Base-by-base conservation (phyloP, 2,113 vertebrate species). In the Gracilinanus agilis region DNA sequence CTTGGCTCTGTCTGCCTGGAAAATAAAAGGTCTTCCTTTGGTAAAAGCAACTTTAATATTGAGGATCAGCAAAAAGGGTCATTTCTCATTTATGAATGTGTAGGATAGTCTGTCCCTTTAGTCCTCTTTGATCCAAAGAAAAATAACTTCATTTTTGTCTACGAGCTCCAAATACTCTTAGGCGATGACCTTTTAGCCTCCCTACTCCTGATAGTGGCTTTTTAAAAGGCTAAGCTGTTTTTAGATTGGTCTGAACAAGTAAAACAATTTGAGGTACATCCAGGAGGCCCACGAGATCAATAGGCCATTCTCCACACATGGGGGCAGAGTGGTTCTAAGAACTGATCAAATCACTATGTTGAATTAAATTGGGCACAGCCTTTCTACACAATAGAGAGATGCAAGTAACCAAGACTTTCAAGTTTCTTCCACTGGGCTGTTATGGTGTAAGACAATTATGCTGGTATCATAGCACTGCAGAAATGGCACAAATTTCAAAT, bases 21-120 rank as follows among this genome's bases (percentile, higher is more conserved):
- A 97, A 97, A 97, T 96, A 96, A 97, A 96, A 96, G 94, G 75
- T 97, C 94, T 96, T 97, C 94, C 90, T 97, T 95, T 96, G 55
- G 95, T 94, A 97, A 83, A 96, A 96, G 90, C 90, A 90, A 95
- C 96, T 97, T 98, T 98, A 97, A 97, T 97, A 98, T 97, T 95
- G 97, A 91, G 96, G 97, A 97, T 98, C 97, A 98, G 94, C 92
- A 55, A 44, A 96, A 97, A 95, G 92, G 97, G 97, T 97, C 97
- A 97, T 92, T 96, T 97, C 97, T 98, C 97, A 97, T 98, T 97
- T 98, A 98, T 97, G 97, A 97, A 97, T 97, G 92, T 96, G 93
- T 94, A 96, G 91, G 90, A 97, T 89, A 95, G 94, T 97, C 97
- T 97, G 96, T 98, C 97, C 96, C 96, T 96, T 98, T 96, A 97